Evolutionary conservation across 2,113 vertebrate species (phyloP), one percentile per base, ranked within the genome.

Genomic region (Hemiprocne comata): DNA sequence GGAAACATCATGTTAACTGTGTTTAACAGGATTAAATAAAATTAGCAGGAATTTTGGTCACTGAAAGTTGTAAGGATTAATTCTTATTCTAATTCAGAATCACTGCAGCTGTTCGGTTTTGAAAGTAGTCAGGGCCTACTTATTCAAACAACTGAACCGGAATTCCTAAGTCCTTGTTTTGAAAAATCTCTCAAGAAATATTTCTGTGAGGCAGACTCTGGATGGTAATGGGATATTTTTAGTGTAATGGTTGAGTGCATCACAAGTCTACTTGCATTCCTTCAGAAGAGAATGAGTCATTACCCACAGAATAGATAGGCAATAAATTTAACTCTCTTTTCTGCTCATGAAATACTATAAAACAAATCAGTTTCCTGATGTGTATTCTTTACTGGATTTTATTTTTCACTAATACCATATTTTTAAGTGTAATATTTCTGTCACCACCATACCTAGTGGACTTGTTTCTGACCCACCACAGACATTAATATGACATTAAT

Each of bases 201-300:
- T 75, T 90, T 94, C 76, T 82, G 62, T 82, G 65, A 75, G 51
- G 73, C 46, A 95, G 78, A 84, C 21, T 78, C 6, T 53, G 85
- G 71, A 80, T 94, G 44, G 55, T 19, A 86, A 55, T n/a, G 33
- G 10, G 61, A 36, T 95, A 97, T 89, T 83, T 92, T 92, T 93
- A 90, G 85, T 69, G 66, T 82, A 82, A 84, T 65, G 26, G 84
- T 92, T 94, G 53, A 92, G 29, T 48, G 86, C 57, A 40, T 42
- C 13, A 5, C 60, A 84, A 94, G 44, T 72, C 70, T 40, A 18
- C 69, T 83, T 87, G 53, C 72, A 57, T 86, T 93, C 85, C 40
- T 90, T 48, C 62, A 77, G 83, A 96, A 86, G 17, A 93, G 57
- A 57, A 80, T 90, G 88, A 92, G 48, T 94, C 79, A 94, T 94